Base-by-base conservation (phyloP, 2,113 vertebrate species). In the Ancistrus triradiatus region DNA sequence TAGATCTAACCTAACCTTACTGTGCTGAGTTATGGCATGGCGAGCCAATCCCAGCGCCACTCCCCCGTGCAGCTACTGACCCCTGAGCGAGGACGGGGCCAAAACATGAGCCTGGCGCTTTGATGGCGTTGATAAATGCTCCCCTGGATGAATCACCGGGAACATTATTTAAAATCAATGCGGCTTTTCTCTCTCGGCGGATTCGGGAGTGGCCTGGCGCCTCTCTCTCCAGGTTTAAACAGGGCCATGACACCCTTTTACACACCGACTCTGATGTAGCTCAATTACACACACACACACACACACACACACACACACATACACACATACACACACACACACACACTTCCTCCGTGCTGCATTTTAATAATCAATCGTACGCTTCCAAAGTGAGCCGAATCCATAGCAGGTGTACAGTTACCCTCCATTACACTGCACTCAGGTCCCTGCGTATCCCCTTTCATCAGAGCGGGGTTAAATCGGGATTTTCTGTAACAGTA, bases 101-200 rank as follows among this genome's bases (percentile, higher is more conserved):
- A 7, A 37, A 70, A 70, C 48, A 44, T 47, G 52, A 64, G 59
- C 46, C 50, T 18, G 9, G 46, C 38, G 17, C 61, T 58, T 55
- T 64, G 61, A 70, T 52, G 61, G 68, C 68, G 50, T 64, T 70
- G 61, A 59, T 70, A 63, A 64, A 70, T 70, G 61, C 40, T 46
- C 38, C 58, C 40, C 55, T 42, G 25, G 37, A 70, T 70, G 53
- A 64, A 53, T 70, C 52, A 63, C 42, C 31, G 68, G 59, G 52
- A 63, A 69, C 68, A 64, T 70, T 70, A 70, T 70, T 70, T 70
- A 69, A 69, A 69, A 69, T 69, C 67, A 69, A 69, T 69, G 50
- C 53, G 15, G 59, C 50, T 63, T 69, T 69, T 69, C 31, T 55
- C 31, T 55, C 51, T 35, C 21, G 18, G n/a, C 25, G 37, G 66